Percentiles rank a stretch among this genome's conserved stretches.
Evolutionary conservation across 1,140 invertebrate genomes (phyloP).

Genomic region (Procambarus clarkii): DNA sequence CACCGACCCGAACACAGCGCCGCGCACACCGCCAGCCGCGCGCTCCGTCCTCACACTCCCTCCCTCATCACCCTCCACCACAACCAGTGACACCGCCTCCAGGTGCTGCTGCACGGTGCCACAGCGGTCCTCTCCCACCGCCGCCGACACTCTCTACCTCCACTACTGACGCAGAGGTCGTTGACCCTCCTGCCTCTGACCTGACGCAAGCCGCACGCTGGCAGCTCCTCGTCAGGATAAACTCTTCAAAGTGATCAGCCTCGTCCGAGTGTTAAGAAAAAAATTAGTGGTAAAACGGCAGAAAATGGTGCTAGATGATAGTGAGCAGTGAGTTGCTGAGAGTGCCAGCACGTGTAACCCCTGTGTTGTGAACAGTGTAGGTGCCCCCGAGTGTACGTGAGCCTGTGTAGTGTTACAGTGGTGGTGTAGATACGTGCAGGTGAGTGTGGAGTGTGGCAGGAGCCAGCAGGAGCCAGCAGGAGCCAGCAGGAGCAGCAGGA

Average conservation of each 20-base stretch:
- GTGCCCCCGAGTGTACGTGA: neutral
- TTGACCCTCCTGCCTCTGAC: constrained; percentile 41
- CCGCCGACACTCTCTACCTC: neutral
- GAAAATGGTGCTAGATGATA: constrained; percentile 18
- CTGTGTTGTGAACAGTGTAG: constrained; percentile 31
- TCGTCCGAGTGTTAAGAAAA: neutral
- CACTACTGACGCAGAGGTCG: constrained; percentile 36
- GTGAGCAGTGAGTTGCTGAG: constrained; percentile 24
- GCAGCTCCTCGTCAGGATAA: neutral
- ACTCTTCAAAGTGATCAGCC: neutral
- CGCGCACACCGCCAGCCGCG: constrained; percentile 41
- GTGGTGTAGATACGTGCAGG: neutral
- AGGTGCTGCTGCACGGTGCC: neutral
- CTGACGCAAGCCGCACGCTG: constrained; percentile 15
- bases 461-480: neutral
- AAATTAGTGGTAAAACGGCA: neutral
- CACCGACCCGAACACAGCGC: constrained; percentile 59
- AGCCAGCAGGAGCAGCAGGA: constrained; percentile 8
- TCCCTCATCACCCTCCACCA: neutral
- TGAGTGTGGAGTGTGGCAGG: neutral
- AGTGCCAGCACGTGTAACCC: constrained; percentile 58
- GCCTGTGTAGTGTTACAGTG: neutral
- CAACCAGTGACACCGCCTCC: constrained; percentile 16
- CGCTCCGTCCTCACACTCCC: constrained; percentile 35
- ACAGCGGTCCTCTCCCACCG: neutral